Conservation (phyloP, 2,113 vertebrate species). For the Cheilinus undulatus region DNA sequence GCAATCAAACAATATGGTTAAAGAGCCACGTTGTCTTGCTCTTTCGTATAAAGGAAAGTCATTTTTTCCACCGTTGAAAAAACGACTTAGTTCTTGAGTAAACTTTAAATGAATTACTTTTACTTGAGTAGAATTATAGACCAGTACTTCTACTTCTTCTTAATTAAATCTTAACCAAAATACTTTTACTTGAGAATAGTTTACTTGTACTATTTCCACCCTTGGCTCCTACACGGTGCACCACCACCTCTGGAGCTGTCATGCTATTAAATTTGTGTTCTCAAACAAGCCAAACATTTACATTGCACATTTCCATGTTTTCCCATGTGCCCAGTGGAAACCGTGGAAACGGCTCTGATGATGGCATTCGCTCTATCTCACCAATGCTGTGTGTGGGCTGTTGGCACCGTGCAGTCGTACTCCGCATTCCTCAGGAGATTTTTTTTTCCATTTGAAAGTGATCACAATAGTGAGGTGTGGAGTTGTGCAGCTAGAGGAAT, state of each 20-base stretch:
- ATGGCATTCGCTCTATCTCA: constrained; percentile 71
- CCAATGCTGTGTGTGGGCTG: constrained; percentile 74
- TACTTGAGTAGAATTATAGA: too few relatives aligned
- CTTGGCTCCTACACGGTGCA: constrained; percentile 65
- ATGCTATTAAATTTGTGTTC: constrained; percentile 65
- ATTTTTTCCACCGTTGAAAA: too few relatives aligned
- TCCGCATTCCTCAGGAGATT: constrained; percentile 73
- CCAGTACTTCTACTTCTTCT: too few relatives aligned
- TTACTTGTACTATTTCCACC: too few relatives aligned
- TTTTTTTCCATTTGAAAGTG: constrained; percentile 78
- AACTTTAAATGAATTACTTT: too few relatives aligned
- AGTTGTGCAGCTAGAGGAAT: constrained; percentile 44
- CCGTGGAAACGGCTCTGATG: constrained; percentile 63
- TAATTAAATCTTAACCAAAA: too few relatives aligned
- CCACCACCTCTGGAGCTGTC: constrained; percentile 53
- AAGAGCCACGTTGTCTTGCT: too few relatives aligned
- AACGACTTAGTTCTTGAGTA: too few relatives aligned
- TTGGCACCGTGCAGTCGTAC: constrained; percentile 57
- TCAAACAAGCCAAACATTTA: constrained; percentile 76
- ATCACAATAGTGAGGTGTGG: constrained; percentile 72
- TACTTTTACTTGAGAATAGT: too few relatives aligned
- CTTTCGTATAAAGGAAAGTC: too few relatives aligned
- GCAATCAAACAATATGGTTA: too few relatives aligned
- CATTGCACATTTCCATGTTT: constrained; percentile 73
- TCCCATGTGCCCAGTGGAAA: constrained; percentile 76